Evolutionary conservation across 2,888 invertebrate genomes (phyloP), one percentile per base, ranked within the genome.

Genomic region (Cecidostiba fungosa): DNA sequence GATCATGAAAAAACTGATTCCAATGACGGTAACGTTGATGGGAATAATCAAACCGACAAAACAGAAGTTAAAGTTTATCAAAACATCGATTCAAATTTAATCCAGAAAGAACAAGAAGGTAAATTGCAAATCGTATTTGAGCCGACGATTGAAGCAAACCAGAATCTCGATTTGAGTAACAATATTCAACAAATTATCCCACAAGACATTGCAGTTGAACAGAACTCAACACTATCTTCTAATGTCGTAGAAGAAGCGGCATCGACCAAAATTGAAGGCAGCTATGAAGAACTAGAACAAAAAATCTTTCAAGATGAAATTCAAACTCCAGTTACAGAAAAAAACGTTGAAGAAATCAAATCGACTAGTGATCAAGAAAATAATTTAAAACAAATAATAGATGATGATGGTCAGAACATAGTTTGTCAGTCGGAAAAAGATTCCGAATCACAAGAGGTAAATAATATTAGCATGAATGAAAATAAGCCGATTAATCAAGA

Each of bases 401-500:
- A 1, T 14, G 8, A 39, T 3, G 39, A 39, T 39, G 5, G 12
- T 66, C 39, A 39, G 23, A 23, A 43, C 23, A 39, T n/a, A 69
- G 59, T 19, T 3, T 4, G 10, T 26, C 26, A 66, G 2, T 66
- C 14, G 3, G 26, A n/a, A 54, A 54, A 66, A 66, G 29, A 29
- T n/a, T 66, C 26, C 3, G 8, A 14, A 29, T 66, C 5, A 14
- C 23, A 66, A 66, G 29, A 26, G 29, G n/a, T 4, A 26, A n/a
- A 66, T 14, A 66, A n/a, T n/a, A 12, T 26, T 8, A 66, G 26
- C n/a, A 6, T 6, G 54, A 23, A 59, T 59, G 54, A 59, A n/a
- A 66, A 66, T 66, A 29, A 66, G 14, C 29, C 26, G 26, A 66
- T 66, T 66, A 29, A 66, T 66, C 12, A 26, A 66, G 77, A 77